Base-by-base conservation (phyloP, 2,113 vertebrate species). In the Ascaphus truei region DNA sequence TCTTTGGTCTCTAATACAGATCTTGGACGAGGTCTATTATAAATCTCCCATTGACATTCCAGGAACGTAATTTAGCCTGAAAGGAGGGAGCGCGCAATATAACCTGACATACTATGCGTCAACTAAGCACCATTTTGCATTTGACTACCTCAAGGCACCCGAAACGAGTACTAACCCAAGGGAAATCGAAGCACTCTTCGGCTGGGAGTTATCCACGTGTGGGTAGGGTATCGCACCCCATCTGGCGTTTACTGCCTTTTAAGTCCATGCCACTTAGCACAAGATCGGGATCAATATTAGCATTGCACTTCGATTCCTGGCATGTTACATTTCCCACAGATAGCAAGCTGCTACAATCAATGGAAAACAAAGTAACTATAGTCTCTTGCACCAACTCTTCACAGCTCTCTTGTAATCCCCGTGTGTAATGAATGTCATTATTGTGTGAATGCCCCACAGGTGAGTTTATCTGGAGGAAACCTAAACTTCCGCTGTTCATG, bases 11-110 rank as follows among this genome's bases (percentile, higher is more conserved):
- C 3, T n/a, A 37, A 25, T 58, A 16, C 64, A 57, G 52, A 20
- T 50, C 31, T 50, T 6, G n/a, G 43, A 59, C 55, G 22, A 18
- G 43, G 41, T 36, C 23, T 26, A 25, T 50, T 68, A 31, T 58
- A 13, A 47, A 31, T 11, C 30, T 33, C 65, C 48, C 53, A 48
- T 68, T 57, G 41, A 20, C 31, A 68, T 68, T 68, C 65, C 3
- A 8, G 7, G 27, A 4, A 7, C 34, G 53, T 68, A 26, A 30
- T 34, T 29, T 6, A 15, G 9, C 41, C 26, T 36, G 16, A n/a
- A n/a, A n/a, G n/a, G n/a, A 31, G 41, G 30, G 33, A 27, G 39
- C 20, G 8, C 22, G 30, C n/a, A 50, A 23, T 10, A 23, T 50
- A 48, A 36, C 36, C n/a, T 39, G 62, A 37, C 64, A 36, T 26